phyloP scores from a whole-genome alignment of 2,113 vertebrate species.

The Odontesthes bonariensis region DNA sequence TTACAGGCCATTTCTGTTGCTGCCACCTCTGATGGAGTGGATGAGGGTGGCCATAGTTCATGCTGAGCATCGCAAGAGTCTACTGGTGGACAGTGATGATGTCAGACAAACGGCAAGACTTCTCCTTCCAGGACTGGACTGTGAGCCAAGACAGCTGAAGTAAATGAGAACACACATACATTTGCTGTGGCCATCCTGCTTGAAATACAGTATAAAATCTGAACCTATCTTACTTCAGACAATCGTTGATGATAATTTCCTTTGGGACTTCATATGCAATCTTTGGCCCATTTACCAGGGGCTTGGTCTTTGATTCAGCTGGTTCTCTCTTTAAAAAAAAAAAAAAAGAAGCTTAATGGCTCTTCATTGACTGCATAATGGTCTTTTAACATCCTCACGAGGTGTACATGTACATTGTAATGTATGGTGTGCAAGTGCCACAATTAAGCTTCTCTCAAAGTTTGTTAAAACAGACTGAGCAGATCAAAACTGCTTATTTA shows the following conservation, averaged over 20 bases:
- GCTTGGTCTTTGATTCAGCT: too few species aligned
- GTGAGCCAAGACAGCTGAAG: constrained; percentile 96
- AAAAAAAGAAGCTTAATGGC: neutral
- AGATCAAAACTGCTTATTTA: neutral
- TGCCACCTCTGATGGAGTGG: constrained; percentile 98
- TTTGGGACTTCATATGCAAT: too few species aligned
- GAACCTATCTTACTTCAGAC: neutral
- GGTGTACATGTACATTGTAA: constrained; percentile 14
- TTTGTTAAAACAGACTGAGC: neutral
- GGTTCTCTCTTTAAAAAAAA: too few species aligned
- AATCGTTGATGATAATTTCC: too few species aligned
- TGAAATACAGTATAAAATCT: fast-evolving
- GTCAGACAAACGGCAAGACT: constrained; percentile 93
- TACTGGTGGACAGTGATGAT: constrained; percentile 95
- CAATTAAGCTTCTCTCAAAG: neutral
- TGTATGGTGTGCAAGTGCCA: neutral
- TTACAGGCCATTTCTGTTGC: constrained; percentile 92
- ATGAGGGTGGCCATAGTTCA: constrained; percentile 97
- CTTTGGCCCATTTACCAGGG: too few species aligned
- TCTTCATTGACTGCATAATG: neutral
- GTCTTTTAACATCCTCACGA: constrained; percentile 25
- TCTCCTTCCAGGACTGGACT: constrained; percentile 95
- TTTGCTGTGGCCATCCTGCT: neutral
- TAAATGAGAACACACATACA: constrained; percentile 72
- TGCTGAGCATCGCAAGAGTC: constrained; percentile 94